A percentile compares a stretch with the other conserved stretches of the same genome.
Evolutionary conservation across 1,140 invertebrate genomes (phyloP).

Genomic region (Drosophila pectinifera): DNA sequence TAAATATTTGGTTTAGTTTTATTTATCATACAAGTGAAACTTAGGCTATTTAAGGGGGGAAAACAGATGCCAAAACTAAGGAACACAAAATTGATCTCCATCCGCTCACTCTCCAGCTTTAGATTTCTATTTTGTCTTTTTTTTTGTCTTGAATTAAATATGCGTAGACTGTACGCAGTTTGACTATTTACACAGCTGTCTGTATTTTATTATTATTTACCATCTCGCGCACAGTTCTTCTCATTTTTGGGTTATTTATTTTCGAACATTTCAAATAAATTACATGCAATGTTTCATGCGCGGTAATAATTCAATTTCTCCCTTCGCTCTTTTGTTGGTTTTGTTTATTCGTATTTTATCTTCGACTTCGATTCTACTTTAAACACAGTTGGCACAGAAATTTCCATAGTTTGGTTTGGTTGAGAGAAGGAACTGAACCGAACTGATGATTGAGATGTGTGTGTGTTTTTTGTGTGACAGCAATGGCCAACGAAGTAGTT

Average conservation of each 20-base stretch:
- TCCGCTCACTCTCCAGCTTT: conserved; percentile 5
- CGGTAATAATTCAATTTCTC: conserved; percentile 68
- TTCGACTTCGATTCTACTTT: conserved; percentile 54
- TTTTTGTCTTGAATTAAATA: conserved; percentile 47
- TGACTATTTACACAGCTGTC: conserved; percentile 79
- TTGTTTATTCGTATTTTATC: conserved; percentile 31
- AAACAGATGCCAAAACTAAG: conserved; percentile 21
- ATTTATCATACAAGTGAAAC: conserved; percentile 80
- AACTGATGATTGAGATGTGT: conserved; percentile 49
- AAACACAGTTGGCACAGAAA: conserved; percentile 75
- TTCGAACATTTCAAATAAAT: conserved; percentile 66
- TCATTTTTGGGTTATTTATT: conserved; percentile 44
- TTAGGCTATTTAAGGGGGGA: conserved; percentile 50
- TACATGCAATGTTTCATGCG: conserved; percentile 66
- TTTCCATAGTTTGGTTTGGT: conserved; percentile 64
- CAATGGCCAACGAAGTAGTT: conserved; percentile 42
- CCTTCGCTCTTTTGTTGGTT: conserved; percentile 27
- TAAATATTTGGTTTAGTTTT: conserved; percentile 66
- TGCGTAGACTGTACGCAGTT: conserved; percentile 56
- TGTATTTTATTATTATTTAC: conserved; percentile 65
- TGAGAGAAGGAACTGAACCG: conserved; percentile 73
- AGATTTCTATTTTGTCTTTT: conserved; percentile 13
- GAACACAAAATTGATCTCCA: conserved; percentile 22
- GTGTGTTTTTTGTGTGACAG: conserved; percentile 23
- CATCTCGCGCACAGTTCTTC: conserved; percentile 36